Conservation (phyloP, 2,888 invertebrate genomes). For the Luperina nickerlii region DNA sequence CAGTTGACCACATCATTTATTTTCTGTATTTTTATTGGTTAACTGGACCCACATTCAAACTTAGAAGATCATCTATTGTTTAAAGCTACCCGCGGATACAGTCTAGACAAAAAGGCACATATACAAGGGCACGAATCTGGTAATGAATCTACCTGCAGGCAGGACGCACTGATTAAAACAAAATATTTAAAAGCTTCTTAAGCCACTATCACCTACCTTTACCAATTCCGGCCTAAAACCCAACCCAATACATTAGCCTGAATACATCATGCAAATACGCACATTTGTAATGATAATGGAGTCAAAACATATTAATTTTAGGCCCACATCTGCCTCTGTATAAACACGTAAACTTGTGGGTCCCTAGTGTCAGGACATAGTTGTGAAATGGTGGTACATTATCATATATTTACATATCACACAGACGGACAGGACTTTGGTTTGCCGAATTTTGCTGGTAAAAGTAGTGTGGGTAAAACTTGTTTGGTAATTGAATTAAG, state of each 20-base stretch:
- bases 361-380: constrained; percentile 76
- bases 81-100: too few species aligned
- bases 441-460: constrained; percentile 32
- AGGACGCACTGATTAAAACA: too few species aligned
- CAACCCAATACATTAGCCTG: constrained; percentile 47
- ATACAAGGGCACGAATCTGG: too few species aligned
- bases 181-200: background rate
- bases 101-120: too few species aligned
- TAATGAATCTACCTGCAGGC: too few species aligned
- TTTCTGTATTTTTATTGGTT: too few species aligned
- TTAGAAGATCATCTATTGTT: too few species aligned
- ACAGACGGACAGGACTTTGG: constrained; percentile 63
- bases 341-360: constrained; percentile 80
- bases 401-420: constrained; percentile 85
- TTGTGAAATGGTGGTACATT: constrained; percentile 81
- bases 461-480: constrained; percentile 23
- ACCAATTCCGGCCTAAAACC: constrained; percentile 16
- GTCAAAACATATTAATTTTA: constrained; percentile 88
- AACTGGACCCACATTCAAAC: too few species aligned
- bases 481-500: constrained; percentile 30
- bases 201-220: background rate
- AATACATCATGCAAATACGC: constrained; percentile 63
- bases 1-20: too few species aligned
- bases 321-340: constrained; percentile 84
- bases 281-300: constrained; percentile 77